phyloP scores from a whole-genome alignment of 2,797 vertebrate species.

The Orestias chungarensis region DNA sequence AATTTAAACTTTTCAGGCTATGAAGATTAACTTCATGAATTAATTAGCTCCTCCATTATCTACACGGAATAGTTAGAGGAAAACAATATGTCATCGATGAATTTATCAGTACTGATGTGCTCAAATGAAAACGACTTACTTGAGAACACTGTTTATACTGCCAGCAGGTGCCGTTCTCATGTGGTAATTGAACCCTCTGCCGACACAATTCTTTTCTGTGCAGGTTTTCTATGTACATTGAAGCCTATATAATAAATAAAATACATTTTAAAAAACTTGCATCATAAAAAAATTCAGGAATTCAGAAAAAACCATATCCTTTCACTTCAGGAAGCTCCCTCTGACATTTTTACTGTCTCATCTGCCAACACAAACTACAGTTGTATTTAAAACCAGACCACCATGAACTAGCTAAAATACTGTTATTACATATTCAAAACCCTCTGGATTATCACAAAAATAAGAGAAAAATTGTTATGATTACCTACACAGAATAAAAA shows the following conservation, averaged over 20 bases:
- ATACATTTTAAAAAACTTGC: constrained; percentile 41
- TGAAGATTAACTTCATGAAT: no score
- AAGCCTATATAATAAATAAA: no score
- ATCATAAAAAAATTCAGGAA: constrained; percentile 12
- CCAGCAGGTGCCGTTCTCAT: constrained; percentile 9
- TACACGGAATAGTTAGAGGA: not conserved
- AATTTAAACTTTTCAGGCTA: not conserved
- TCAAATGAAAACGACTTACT: constrained; percentile 53
- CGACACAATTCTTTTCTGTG: constrained; percentile 8
- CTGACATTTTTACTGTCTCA: constrained; percentile 23
- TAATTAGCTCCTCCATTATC: not conserved
- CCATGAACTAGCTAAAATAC: not conserved
- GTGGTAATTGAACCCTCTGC: constrained; percentile 2
- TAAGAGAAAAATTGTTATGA: not conserved
- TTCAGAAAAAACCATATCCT: constrained; percentile 39
- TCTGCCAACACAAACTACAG: constrained; percentile 5
- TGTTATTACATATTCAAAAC: not conserved
- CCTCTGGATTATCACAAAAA: not conserved
- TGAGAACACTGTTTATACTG: constrained; percentile 35
- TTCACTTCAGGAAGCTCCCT: constrained; percentile 28
- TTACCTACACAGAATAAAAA: not conserved
- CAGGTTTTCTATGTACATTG: constrained; percentile 35
- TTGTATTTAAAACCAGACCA: constrained; percentile 7
- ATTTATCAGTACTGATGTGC: constrained; percentile 57
- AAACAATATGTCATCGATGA: constrained; percentile 16